Evolutionary conservation across 2,797 vertebrate species (phyloP), one percentile per base, ranked within the genome.

Genomic region (Aselliscus stoliczkanus): DNA sequence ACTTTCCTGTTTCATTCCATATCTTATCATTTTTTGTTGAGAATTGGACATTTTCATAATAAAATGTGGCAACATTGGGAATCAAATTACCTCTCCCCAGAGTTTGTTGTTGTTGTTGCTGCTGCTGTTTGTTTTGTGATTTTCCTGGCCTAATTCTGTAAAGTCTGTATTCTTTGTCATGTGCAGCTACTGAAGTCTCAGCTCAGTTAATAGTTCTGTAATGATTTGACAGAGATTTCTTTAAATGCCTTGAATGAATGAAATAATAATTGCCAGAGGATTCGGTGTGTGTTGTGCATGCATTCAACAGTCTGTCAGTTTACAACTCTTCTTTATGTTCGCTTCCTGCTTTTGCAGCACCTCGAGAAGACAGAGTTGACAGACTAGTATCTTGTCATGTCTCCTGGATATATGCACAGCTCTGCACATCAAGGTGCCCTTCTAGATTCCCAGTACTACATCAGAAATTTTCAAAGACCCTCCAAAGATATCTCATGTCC

Each of bases 181-280:
- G 50, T 34, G 69, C 56, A 73, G 47, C 17, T 58, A 29, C 58
- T 62, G 34, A 77, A 81, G 47, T n/a, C 15, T 85, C 37, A 82
- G 39, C 44, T 52, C 84, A 89, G 75, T 65, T 44, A 76, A 37
- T 42, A 44, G 69, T 76, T 47, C 21, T 69, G 42, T 85, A 64
- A 54, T 77, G 84, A 85, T 77, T 62, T 93, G 54, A 85, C 73
- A 82, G 75, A 84, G 15, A 89, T 82, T 81, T 93, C 88, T 86
- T 86, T 88, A 92, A 93, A 65, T 65, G 69, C 31, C 31, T 81
- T 86, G 23, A 88, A 76, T 84, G 54, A 76, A 39, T 67, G 93
- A 93, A 62, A 58, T 34, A 84, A 12, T 7, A 79, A 39, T 87
- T 84, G 29, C 47, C 80, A 92, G 34, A 60, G 75, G n/a, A 91